Base-by-base conservation (phyloP, 2,113 vertebrate genomes). In the Mormyrus lacerda region DNA sequence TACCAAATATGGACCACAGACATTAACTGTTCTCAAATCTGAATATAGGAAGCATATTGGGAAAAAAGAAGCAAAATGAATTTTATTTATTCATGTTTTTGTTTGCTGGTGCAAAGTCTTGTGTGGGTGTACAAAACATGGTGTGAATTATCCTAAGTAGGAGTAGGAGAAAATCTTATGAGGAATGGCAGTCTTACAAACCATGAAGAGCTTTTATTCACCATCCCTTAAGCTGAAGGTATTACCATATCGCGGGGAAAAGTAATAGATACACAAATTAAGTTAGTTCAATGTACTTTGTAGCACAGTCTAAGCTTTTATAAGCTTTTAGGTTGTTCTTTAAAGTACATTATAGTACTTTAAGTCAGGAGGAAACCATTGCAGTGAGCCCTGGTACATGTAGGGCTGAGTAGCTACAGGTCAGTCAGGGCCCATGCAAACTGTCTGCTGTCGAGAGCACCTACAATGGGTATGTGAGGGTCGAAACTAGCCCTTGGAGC, bases 151-250 rank as follows among this genome's bases (percentile, higher is more conserved):
- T 51, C 31, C 8, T 82, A 69, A 90, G 89, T 6, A 55, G 53
- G 53, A 55, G 53, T 5, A 82, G 85, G 65, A 87, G 47, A 44
- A 55, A 21, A 87, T 90, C 85, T 87, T 47, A 87, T 87, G 89
- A 87, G 85, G 61, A 87, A 50, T 87, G 65, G 87, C 85, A 90
- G 65, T n/a, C 51, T 87, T 35, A 90, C 48, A 87, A 55, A 90
- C 35, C 65, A 82, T 87, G 85, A 55, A 55, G 31, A 87, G 84
- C 44, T 90, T 73, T 13, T 85, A n/a, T 58, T 85, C 31, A 11
- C 19, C 44, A 73, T 10, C 21, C n/a, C 61, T 53, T 44, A 24
- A 42, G 24, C 58, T 88, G 89, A 53, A 55, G 42, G 79, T 87
- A 87, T 55, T 45, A 58, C 58, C 39, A 42, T 87, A 89, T 51